Base-by-base conservation (phyloP, 1,140 invertebrate genomes). In the Luehdorfia chinensis region DNA sequence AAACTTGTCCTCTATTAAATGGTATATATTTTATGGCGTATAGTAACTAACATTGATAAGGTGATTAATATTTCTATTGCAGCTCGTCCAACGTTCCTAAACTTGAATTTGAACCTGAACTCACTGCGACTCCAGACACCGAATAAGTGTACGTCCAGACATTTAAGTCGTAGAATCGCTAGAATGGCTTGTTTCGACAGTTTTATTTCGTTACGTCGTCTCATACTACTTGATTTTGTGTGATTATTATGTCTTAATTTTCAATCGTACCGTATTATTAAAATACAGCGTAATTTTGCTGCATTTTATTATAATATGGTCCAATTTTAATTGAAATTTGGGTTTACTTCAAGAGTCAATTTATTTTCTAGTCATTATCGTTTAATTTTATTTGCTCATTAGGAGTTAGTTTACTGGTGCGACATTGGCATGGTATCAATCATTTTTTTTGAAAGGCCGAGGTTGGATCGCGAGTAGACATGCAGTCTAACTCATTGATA, bases 21-120 rank as follows among this genome's bases (percentile, higher is more conserved):
- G n/a, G n/a, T n/a, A n/a, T n/a, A n/a, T n/a, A n/a, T n/a, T n/a
- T n/a, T n/a, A n/a, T n/a, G n/a, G n/a, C n/a, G n/a, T n/a, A 14
- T 41, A 16, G 13, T 28, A 23, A 11, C 23, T 41, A 27, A 27
- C 5, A 41, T 41, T 41, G 23, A 41, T 41, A 28, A 41, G 37
- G 25, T 41, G 25, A 41, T 62, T 65, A 70, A 69, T 43, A 33
- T 76, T 84, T 85, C 86, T 90, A 89, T 96, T 96, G 90, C 95
- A 97, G 96, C 95, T 88, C 94, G 96, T 78, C 96, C 96, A 85
- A 97, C 95, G 85, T 98, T 97, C 92, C 92, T 98, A 89, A 97
- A 97, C 93, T 92, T 97, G 86, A 96, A 94, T 90, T 90, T 96
- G 89, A 96, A 96, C 91, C 91, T 96, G 88, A 96, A 96, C 90